A percentile compares a stretch with the other conserved stretches of the same genome.
phyloP scores from a whole-genome alignment of 2,888 invertebrate species.

The Acronicta psi region DNA sequence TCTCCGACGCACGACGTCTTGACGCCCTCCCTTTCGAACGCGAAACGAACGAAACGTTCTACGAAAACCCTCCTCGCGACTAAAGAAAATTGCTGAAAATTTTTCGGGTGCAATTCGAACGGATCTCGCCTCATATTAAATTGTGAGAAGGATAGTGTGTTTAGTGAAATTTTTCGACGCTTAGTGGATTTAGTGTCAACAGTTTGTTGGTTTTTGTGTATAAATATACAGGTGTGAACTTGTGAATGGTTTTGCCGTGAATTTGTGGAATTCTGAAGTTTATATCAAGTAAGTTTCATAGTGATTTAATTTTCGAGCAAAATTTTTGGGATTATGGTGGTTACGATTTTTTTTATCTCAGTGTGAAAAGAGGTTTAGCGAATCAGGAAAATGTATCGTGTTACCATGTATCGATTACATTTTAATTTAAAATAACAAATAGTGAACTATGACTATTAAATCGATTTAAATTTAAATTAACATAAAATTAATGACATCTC shows the following conservation, averaged over 20 bases:
- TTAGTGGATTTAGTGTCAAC: slow-evolving; percentile 52
- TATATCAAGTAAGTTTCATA: slow-evolving; percentile 46
- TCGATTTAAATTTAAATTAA: not conserved
- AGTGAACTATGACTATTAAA: no score
- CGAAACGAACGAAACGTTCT: slow-evolving; percentile 37
- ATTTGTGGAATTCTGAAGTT: slow-evolving; percentile 40
- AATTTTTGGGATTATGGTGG: not conserved
- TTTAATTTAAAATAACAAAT: not conserved
- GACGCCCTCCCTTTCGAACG: slow-evolving; percentile 25
- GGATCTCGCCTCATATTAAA: slow-evolving; percentile 38
- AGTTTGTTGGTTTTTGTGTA: slow-evolving; percentile 50
- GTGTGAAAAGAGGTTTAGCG: no score
- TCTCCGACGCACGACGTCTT: slow-evolving; percentile 34
- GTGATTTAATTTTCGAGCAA: not conserved
- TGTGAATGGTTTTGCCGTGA: slow-evolving; percentile 50
- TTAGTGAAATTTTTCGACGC: slow-evolving; percentile 25
- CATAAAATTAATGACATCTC: not conserved
- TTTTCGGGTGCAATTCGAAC: slow-evolving; percentile 12
- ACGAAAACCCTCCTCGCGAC: slow-evolving; percentile 43
- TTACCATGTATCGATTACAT: no score
- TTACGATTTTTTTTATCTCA: not conserved
- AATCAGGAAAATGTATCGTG: no score
- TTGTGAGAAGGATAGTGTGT: slow-evolving; percentile 36
- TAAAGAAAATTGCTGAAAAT: slow-evolving; percentile 31
- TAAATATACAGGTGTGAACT: slow-evolving; percentile 51